Conservation (phyloP, 2,113 vertebrate genomes). For the Nettapus auritus region DNA sequence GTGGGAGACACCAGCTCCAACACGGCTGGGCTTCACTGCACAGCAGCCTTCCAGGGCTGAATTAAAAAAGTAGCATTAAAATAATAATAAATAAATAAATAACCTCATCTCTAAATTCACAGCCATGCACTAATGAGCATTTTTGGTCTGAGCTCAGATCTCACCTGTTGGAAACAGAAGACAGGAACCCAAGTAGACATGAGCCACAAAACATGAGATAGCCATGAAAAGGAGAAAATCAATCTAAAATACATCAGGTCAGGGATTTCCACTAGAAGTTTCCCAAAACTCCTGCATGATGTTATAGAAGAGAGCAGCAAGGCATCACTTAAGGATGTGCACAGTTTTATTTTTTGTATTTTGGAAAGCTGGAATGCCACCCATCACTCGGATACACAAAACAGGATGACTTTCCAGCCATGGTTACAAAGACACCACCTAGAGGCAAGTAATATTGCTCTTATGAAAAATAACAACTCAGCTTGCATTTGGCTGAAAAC, state of each 20-base stretch:
- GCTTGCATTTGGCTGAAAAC: not conserved
- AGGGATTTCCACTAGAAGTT: not conserved
- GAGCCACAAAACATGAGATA: not conserved
- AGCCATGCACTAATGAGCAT: not conserved
- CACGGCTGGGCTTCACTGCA: not conserved
- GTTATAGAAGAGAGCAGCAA: not conserved
- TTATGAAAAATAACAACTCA: not conserved
- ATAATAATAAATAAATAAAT: not conserved
- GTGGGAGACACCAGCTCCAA: not conserved
- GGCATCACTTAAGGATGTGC: not conserved
- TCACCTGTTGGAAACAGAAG: not conserved
- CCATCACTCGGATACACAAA: not conserved
- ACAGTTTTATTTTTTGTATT: not conserved
- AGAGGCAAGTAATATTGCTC: not conserved
- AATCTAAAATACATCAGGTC: not conserved
- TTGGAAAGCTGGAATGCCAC: not conserved
- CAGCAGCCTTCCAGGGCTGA: not conserved
- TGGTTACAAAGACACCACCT: not conserved
- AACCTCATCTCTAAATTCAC: not conserved
- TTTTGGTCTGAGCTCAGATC: not conserved
- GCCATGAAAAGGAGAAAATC: not conserved
- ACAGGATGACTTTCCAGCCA: not conserved
- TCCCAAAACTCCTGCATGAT: not conserved
- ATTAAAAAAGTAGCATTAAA: not conserved
- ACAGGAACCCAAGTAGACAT: not conserved